phyloP scores from a whole-genome alignment of 2,888 invertebrate species.

The Coleophora flavipennella region DNA sequence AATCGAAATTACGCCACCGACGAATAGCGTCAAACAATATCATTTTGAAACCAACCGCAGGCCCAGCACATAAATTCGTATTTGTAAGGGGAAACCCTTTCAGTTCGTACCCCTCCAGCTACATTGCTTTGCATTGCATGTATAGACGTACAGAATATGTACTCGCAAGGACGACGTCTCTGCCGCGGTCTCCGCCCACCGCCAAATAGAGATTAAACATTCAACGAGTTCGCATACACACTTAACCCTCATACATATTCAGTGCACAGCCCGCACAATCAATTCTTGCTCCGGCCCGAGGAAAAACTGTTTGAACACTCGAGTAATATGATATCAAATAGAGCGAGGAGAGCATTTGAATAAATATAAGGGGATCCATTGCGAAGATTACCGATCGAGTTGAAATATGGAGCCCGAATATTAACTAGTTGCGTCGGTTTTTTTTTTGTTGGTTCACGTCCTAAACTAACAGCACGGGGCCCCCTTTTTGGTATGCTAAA shows the following conservation, averaged over 20 bases:
- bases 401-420: slow-evolving; percentile 13
- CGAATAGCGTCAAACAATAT: no score
- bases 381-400: slow-evolving; percentile 8
- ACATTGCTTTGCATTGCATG: no score
- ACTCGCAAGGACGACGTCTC: slow-evolving; percentile 6
- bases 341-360: slow-evolving; percentile 43
- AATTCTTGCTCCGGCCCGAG: slow-evolving; percentile 53
- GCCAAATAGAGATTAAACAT: slow-evolving; percentile 67
- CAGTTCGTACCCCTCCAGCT: no score
- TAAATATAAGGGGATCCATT: slow-evolving; percentile 39
- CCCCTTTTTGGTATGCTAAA: no score
- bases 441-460: slow-evolving; percentile 2
- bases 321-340: slow-evolving; percentile 59
- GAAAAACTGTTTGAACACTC: slow-evolving; percentile 60
- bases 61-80: no score
- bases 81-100: background rate
- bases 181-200: slow-evolving; percentile 25
- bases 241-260: slow-evolving; percentile 71
- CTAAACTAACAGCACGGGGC: slow-evolving; percentile 7
- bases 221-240: slow-evolving; percentile 68
- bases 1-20: no score
- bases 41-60: no score
- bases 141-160: background rate
- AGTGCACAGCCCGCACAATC: slow-evolving; percentile 61
- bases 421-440: slow-evolving; percentile 7